A percentile compares a stretch with the other conserved stretches of the same genome.
phyloP scores from a whole-genome alignment of 1,140 invertebrate genomes.

The Drosophila dunni region DNA sequence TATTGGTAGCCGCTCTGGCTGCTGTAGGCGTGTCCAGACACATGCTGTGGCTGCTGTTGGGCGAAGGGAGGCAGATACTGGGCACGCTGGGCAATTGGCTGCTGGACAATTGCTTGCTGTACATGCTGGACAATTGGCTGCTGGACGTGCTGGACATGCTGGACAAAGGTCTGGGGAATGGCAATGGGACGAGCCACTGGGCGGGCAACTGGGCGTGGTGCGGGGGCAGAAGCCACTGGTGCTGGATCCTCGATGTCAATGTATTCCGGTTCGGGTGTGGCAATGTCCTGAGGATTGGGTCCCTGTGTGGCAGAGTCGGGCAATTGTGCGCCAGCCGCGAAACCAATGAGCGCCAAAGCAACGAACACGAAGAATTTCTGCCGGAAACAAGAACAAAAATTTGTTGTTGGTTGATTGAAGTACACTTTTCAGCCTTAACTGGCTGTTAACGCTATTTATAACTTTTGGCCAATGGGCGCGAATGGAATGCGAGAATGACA shows the following conservation, averaged over 20 bases:
- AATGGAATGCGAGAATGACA: slow-evolving; percentile 49
- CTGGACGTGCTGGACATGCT: slow-evolving; percentile 24
- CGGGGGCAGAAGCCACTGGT: slow-evolving; percentile 47
- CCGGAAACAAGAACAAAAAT: slow-evolving; percentile 30
- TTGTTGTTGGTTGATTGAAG: slow-evolving; percentile 7
- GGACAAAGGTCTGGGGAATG: slow-evolving; percentile 35
- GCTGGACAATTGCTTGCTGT: slow-evolving; percentile 52
- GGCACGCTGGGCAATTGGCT: slow-evolving; percentile 57
- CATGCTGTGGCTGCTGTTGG: slow-evolving; percentile 47
- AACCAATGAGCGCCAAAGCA: slow-evolving; percentile 70
- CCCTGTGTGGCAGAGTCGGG: slow-evolving; percentile 82
- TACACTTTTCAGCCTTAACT: slow-evolving; percentile 10
- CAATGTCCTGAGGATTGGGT: slow-evolving; percentile 83
- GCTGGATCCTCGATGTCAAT: slow-evolving; percentile 80
- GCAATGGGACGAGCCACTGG: slow-evolving; percentile 21
- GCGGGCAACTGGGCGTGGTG: slow-evolving; percentile 51
- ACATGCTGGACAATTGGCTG: slow-evolving; percentile 41
- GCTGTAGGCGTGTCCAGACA: slow-evolving; percentile 70
- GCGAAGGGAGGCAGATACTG: slow-evolving; percentile 53
- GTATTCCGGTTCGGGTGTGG: slow-evolving; percentile 82
- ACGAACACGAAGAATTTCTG: slow-evolving; percentile 79
- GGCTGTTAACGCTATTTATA: slow-evolving; percentile 2
- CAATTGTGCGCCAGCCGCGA: slow-evolving; percentile 64
- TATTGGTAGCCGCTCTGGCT: slow-evolving; percentile 74
- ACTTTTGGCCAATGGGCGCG: slow-evolving; percentile 22